Evolutionary conservation across 2,797 vertebrate species (phyloP), one percentile per base, ranked within the genome.

Genomic region (Pipistrellus kuhlii): DNA sequence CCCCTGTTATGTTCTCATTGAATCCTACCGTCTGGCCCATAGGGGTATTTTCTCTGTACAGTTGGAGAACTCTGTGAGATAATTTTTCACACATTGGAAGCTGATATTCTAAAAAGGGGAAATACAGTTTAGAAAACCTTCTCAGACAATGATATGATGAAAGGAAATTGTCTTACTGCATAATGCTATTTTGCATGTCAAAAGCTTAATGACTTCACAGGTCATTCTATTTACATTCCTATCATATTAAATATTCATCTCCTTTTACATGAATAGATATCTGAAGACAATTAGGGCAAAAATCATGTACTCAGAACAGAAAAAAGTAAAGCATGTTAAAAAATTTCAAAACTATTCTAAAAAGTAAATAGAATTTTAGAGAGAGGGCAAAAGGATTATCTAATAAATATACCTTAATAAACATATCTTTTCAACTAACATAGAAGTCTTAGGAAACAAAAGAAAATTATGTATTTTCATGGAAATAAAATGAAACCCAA

Each of bases 241-340:
- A 59, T 23, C 59, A 72, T 91, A 76, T 86, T 68, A 95, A 95
- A 81, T 71, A 48, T 57, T 73, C 85, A 90, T 92, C 85, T 89
- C 30, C 59, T 17, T 48, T 41, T 59, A 81, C 18, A 44, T 46
- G 12, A 94, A 80, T 51, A 80, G 5, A 17, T 88, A 53, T 46
- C 72, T 76, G 20, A 51, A 88, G 30, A 85, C 71, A 94, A 94
- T 73, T 69, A 88, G n/a, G 57, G 14, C 1, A 82, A 93, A 66
- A 93, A 41, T 83, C 15, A 68, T 51, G 6, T 84, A 55, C 27
- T 77, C 23, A 68, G 4, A 84, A 23, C 41, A n/a, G 17, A 85
- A 69, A 85, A 51, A 88, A 55, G 12, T 27, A 51, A 89, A 80
- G 13, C 12, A 59, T 20, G 8, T 81, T 80, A 90, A 51, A 78